Percentiles rank a stretch among this genome's conserved stretches.
These are phyloP conservation scores for Gordius sp. DNA, from an alignment of 2,888 invertebrate genomes.

Conservation along the genomic window DNA sequence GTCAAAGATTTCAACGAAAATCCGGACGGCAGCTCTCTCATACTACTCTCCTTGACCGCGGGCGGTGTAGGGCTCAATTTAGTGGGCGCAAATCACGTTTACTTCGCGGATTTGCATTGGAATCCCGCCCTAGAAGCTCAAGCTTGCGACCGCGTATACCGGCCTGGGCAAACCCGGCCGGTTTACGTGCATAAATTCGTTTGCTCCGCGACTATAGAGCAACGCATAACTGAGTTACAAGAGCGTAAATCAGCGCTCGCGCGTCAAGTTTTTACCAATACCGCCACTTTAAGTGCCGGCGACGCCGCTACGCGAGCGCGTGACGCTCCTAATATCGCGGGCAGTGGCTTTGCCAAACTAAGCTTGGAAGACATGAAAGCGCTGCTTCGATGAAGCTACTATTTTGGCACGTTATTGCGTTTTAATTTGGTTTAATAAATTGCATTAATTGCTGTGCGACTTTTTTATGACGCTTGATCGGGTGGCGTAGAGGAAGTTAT, in stretches of 20 bases:
- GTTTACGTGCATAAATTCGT: conserved; percentile 39
- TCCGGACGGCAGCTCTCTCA: conserved; percentile 26
- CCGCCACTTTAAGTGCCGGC: no score
- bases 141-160: conserved; percentile 69
- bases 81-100: conserved; percentile 63
- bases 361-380: no score
- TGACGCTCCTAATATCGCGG: no score
- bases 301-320: no score
- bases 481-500: no score
- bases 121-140: conserved; percentile 82
- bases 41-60: conserved; percentile 62
- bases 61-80: conserved; percentile 82
- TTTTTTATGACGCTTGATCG: no score
- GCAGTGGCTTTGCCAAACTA: no score
- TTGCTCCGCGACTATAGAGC: conserved; percentile 58
- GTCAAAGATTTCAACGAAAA: conserved; percentile 45
- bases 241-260: conserved; percentile 37
- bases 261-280: no score
- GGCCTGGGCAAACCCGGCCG: conserved; percentile 26
- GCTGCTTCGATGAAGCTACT: no score
- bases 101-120: conserved; percentile 75
- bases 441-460: no score
- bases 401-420: no score
- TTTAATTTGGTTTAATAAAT: no score
- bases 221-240: conserved; percentile 52